A percentile compares a stretch with the other conserved stretches of the same genome.
phyloP scores from a whole-genome alignment of 2,113 vertebrate species.

The Gracilinanus agilis region DNA sequence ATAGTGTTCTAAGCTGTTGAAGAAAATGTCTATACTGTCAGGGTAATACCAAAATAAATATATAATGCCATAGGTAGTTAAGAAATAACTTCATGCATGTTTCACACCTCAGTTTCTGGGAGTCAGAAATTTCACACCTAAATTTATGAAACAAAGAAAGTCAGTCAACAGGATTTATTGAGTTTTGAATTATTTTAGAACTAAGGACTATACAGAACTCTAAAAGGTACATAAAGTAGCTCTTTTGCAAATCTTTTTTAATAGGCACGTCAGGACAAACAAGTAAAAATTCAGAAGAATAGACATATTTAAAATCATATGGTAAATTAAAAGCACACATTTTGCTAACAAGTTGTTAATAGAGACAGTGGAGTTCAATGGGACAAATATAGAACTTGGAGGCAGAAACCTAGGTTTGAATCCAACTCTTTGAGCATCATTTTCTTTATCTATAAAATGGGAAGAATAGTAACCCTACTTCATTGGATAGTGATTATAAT shows the following conservation, averaged over 20 bases:
- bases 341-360: not conserved
- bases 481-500: not conserved
- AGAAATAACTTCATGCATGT: slow-evolving; percentile 37
- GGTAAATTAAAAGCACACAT: not conserved
- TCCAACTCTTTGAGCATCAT: not conserved
- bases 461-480: not conserved
- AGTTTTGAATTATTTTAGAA: slow-evolving; percentile 51
- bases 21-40: slow-evolving; percentile 35
- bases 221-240: slow-evolving; percentile 37
- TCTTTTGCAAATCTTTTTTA: not conserved
- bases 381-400: not conserved
- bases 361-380: not conserved
- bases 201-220: not conserved
- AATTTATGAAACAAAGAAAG: slow-evolving; percentile 36
- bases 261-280: slow-evolving; percentile 8
- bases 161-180: not conserved
- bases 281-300: not conserved
- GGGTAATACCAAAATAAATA: slow-evolving; percentile 46
- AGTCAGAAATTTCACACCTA: slow-evolving; percentile 28
- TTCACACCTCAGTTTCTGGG: slow-evolving; percentile 7
- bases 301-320: not conserved
- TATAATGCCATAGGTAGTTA: not conserved
- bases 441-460: not conserved
- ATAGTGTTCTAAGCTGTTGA: not conserved
- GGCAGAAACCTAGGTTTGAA: not conserved